Percentiles rank a stretch among this genome's conserved stretches.
phyloP scores from a whole-genome alignment of 2,797 vertebrate species.

The Margarornis squamiger region DNA sequence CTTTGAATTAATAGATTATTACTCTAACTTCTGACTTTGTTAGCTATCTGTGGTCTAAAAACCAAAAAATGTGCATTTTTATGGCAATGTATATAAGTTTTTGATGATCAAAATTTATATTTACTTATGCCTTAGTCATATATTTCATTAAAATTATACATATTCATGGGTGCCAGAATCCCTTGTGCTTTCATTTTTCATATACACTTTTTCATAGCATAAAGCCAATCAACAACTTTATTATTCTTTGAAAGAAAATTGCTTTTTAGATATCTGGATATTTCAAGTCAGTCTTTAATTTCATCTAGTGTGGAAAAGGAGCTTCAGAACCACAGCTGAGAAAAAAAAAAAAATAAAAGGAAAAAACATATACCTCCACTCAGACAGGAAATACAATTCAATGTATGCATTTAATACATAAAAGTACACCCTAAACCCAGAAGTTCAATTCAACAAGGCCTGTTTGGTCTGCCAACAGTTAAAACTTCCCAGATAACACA shows the following conservation, averaged over 20 bases:
- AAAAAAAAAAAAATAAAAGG: neutral
- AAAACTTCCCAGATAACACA: neutral
- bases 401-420: neutral
- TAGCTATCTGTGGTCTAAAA: neutral
- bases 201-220: neutral
- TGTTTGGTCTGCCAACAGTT: neutral
- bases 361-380: fast-evolving
- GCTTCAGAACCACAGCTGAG: neutral
- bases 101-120: neutral
- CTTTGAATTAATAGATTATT: neutral
- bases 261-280: neutral
- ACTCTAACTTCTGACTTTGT: neutral
- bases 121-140: neutral
- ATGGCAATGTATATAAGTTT: neutral
- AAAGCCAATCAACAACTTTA: neutral
- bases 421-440: neutral
- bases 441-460: neutral
- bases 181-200: neutral
- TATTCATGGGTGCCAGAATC: neutral
- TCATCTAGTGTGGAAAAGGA: neutral
- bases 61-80: neutral
- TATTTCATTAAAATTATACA: neutral
- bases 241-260: neutral
- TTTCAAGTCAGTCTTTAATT: neutral
- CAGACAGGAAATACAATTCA: neutral